Evolutionary conservation across 2,888 invertebrate genomes (phyloP).

Genomic region (Eupeodes latifasciatus): DNA sequence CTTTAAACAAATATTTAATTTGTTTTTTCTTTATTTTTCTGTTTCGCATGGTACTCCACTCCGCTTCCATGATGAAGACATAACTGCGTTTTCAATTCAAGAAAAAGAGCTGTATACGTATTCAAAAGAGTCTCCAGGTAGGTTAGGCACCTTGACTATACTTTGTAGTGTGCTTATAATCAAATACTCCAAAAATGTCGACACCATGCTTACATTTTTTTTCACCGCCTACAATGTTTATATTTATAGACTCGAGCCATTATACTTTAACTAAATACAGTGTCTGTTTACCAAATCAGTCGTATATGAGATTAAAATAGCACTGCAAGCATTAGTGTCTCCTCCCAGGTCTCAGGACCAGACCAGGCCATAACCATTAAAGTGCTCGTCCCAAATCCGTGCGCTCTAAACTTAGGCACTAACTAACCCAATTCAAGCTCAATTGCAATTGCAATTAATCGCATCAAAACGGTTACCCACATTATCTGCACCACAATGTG

Average conservation of each 20-base stretch:
- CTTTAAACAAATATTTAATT: too few relatives aligned
- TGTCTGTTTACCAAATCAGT: conserved; percentile 35
- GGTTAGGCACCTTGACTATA: background rate
- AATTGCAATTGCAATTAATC: conserved; percentile 75
- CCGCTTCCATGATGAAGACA: conserved; percentile 46
- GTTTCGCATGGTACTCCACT: too few relatives aligned
- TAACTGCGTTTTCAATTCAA: conserved; percentile 20
- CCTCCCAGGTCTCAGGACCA: background rate
- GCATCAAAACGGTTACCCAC: conserved; percentile 69
- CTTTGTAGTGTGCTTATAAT: background rate
- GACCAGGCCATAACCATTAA: background rate
- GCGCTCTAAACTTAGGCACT: background rate
- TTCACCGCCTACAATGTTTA: conserved; percentile 29
- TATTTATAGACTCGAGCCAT: conserved; percentile 18
- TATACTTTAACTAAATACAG: background rate
- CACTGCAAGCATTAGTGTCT: conserved; percentile 25
- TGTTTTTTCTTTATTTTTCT: background rate
- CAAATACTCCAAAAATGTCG: background rate
- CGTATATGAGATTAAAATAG: conserved; percentile 53
- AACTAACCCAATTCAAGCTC: conserved; percentile 74
- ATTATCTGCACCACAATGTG: conserved; percentile 67
- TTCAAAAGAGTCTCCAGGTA: background rate
- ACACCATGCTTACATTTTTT: background rate
- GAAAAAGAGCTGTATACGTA: background rate
- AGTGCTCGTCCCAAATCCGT: background rate